Base-by-base conservation (phyloP, 2,888 invertebrate genomes). In the Cryptophagus acutangulus region DNA sequence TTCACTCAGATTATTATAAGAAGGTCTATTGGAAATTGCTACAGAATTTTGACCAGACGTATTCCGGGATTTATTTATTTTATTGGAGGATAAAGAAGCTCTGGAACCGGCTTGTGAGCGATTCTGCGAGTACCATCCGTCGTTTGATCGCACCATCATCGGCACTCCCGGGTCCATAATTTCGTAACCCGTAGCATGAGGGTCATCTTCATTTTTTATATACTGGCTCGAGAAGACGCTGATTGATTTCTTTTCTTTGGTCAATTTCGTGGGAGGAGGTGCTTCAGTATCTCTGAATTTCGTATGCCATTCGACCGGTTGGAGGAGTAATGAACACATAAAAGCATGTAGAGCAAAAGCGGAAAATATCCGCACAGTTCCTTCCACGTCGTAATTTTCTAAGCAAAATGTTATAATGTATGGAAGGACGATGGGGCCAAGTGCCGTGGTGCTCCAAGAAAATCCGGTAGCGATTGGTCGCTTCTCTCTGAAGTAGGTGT, bases 281-380 rank as follows among this genome's bases (percentile, higher is more conserved):
- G 44, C 44, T 20, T 44, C 36, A 36, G 46, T 42, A 43, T 61
- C 61, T 44, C 63, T 61, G 52, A 69, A 72, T 58, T 77, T 77
- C 2, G 75, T 70, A 60, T 87, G 86, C 83, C 81, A 82, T 62
- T 79, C 79, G 1, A 86, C 83, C 2, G 87, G 87, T 58, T 86
- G 86, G 29, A 85, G 68, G 36, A 87, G 65, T 41, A 82, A 69
- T 2, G 83, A 76, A 50, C 79, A 81, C 16, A 79, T 79, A 35
- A 84, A 66, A 0, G 82, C 77, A 58, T 87, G 82, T 38, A 83
- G 67, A 1, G 83, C 75, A 41, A 86, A 72, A 2, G 77, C 84
- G 12, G 80, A 75, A 52, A 84, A 75, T 17, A 86, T 71, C 10
- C 85, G 64, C 34, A 82, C 73, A 0, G 84, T 76, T 14, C 84